Conservation (phyloP, 2,888 invertebrate genomes). For the Hypena proboscidalis region DNA sequence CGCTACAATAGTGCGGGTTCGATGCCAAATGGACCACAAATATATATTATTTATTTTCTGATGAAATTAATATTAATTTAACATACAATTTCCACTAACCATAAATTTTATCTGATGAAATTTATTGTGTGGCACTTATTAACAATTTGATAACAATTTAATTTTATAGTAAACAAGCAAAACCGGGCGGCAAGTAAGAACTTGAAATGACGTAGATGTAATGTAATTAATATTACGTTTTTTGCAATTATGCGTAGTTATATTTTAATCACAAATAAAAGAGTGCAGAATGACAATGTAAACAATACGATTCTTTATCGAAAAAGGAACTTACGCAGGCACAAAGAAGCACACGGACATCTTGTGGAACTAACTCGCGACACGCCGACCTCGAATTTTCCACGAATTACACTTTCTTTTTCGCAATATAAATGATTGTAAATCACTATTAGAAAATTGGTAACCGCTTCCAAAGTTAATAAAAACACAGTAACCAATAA, state of each 20-base stretch:
- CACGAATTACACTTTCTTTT: constrained; percentile 41
- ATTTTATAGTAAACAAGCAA: constrained; percentile 3
- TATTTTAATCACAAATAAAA: not conserved
- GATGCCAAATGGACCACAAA: too few species aligned
- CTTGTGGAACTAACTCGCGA: constrained; percentile 64
- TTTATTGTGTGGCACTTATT: constrained; percentile 1
- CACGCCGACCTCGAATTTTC: constrained; percentile 52
- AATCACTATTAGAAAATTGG: constrained; percentile 58
- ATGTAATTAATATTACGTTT: too few species aligned
- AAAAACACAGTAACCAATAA: constrained; percentile 81
- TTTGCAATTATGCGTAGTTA: too few species aligned
- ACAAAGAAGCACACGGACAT: constrained; percentile 90
- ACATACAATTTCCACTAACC: too few species aligned
- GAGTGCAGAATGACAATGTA: not conserved
- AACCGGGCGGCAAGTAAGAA: too few species aligned
- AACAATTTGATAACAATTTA: constrained; percentile 2
- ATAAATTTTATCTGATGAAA: not conserved
- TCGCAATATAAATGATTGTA: constrained; percentile 52
- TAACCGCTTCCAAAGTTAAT: constrained; percentile 74
- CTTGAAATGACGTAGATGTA: too few species aligned
- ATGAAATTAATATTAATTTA: too few species aligned
- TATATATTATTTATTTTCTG: too few species aligned
- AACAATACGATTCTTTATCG: constrained; percentile 28
- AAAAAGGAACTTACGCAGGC: constrained; percentile 87
- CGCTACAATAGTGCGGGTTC: too few species aligned